phyloP scores from a whole-genome alignment of 2,113 vertebrate genomes.

The Hemibagrus wyckioides region DNA sequence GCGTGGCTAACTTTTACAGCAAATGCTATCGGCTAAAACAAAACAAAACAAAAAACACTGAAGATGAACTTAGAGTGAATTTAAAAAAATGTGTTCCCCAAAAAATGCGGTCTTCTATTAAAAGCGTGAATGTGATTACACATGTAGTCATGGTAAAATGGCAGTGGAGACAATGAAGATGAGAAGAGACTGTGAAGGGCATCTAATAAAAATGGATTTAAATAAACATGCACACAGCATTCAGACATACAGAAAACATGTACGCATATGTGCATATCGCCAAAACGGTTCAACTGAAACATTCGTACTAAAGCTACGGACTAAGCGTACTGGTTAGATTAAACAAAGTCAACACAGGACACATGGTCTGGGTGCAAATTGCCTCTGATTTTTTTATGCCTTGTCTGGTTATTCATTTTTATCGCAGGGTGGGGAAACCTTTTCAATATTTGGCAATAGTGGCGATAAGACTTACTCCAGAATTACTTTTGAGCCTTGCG shows the following conservation, averaged over 20 bases:
- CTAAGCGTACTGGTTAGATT: background rate
- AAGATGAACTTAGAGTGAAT: constrained; percentile 5
- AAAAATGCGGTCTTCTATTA: constrained; percentile 3
- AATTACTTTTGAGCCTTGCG: background rate
- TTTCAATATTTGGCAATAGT: background rate
- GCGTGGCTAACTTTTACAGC: background rate
- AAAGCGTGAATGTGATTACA: constrained; percentile 14
- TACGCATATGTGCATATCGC: constrained; percentile 10
- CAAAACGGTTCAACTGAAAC: background rate
- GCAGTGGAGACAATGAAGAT: constrained; percentile 29
- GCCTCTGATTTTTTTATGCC: background rate
- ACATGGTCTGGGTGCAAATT: background rate
- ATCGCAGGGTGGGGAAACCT: background rate
- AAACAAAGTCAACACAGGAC: constrained; percentile 30
- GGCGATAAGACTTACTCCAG: background rate
- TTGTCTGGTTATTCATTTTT: background rate
- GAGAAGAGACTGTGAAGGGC: constrained; percentile 29
- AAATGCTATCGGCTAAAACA: constrained; percentile 8
- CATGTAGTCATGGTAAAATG: constrained; percentile 23
- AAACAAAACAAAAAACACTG: background rate
- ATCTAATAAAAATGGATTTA: constrained; percentile 30
- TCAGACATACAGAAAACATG: constrained; percentile 19
- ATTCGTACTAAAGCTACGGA: constrained; percentile 10
- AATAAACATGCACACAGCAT: constrained; percentile 32
- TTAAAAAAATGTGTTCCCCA: background rate